Percentiles rank a stretch among this genome's conserved stretches.
phyloP scores from a whole-genome alignment of 2,797 vertebrate species.

The Clamator glandarius region DNA sequence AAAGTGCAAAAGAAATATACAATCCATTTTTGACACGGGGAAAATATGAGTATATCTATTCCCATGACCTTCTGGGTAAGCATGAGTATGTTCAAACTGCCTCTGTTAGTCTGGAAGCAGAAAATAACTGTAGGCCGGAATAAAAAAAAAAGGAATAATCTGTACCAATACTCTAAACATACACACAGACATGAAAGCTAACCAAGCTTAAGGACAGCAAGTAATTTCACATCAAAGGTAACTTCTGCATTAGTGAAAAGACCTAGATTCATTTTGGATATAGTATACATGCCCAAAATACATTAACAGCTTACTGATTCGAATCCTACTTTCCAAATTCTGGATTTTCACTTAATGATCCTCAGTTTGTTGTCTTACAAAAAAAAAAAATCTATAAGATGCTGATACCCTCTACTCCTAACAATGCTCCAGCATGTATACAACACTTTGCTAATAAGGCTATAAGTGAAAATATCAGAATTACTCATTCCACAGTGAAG shows the following conservation, averaged over 20 bases:
- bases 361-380: background rate
- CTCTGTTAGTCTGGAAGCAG: background rate
- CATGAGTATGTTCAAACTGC: background rate
- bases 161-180: background rate
- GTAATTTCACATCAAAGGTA: constrained; percentile 6
- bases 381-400: background rate
- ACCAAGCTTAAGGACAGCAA: constrained; percentile 5
- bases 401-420: background rate
- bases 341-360: constrained; percentile 47
- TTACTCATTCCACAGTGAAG: background rate
- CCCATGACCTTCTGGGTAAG: background rate
- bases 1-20: background rate
- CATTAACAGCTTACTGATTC: constrained; percentile 35
- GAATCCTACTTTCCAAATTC: constrained; percentile 49
- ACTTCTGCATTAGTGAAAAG: constrained; percentile 14
- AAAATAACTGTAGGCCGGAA: background rate
- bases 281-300: background rate
- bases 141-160: background rate
- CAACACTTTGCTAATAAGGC: background rate
- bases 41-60: background rate
- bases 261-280: background rate
- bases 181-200: background rate
- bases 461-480: constrained; percentile 4
- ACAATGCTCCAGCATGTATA: background rate
- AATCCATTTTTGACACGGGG: background rate